phyloP scores from a whole-genome alignment of 2,113 vertebrate genomes.

The Promerops cafer region DNA sequence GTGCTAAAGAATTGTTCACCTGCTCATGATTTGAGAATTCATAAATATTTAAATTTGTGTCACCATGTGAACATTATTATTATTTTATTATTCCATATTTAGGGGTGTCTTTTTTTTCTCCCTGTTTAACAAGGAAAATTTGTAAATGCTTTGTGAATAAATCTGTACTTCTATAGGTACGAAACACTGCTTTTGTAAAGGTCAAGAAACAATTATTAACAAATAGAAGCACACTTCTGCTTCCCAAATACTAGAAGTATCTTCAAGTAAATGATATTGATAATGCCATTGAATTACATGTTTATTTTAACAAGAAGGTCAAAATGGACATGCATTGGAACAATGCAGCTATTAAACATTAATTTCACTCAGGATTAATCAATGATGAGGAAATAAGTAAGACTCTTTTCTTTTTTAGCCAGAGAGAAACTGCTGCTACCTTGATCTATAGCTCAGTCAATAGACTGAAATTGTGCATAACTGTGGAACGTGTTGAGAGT shows the following conservation, averaged over 20 bases:
- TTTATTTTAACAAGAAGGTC: slow-evolving; percentile 51
- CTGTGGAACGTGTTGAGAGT: not conserved
- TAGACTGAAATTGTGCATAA: slow-evolving; percentile 53
- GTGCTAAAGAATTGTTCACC: not conserved
- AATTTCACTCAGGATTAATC: slow-evolving; percentile 7
- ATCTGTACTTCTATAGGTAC: not conserved
- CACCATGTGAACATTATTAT: not conserved
- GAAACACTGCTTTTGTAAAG: not conserved
- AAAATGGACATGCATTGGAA: slow-evolving; percentile 24
- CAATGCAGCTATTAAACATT: slow-evolving; percentile 35
- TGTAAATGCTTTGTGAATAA: not conserved
- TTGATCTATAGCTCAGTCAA: slow-evolving; percentile 34
- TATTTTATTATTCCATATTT: not conserved
- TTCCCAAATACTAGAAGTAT: not conserved
- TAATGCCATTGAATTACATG: not conserved
- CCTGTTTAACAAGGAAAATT: not conserved
- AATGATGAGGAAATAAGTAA: slow-evolving; percentile 20
- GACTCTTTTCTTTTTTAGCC: slow-evolving; percentile 1
- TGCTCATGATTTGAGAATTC: not conserved
- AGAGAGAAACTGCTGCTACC: not conserved
- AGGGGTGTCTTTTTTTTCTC: not conserved
- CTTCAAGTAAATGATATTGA: not conserved
- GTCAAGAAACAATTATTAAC: not conserved
- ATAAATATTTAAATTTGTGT: not conserved
- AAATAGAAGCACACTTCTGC: not conserved